phyloP scores from a whole-genome alignment of 2,797 vertebrate species.

The Syncerus caffer region DNA sequence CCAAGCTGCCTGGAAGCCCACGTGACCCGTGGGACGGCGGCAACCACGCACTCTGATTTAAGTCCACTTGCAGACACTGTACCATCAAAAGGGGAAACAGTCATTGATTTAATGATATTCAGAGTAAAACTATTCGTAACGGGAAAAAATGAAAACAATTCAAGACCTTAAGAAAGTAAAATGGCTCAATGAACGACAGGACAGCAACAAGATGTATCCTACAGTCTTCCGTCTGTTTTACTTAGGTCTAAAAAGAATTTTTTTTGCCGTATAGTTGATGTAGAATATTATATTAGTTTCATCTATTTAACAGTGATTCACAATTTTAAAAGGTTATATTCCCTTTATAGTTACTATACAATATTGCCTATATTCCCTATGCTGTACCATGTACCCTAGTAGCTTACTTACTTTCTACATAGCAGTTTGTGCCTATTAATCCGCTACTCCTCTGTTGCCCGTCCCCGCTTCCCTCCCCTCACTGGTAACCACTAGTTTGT shows the following conservation, averaged over 20 bases:
- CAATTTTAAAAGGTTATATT: not conserved
- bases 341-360: not conserved
- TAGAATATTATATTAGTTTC: not conserved
- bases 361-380: not conserved
- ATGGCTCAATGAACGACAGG: not conserved
- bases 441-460: not conserved
- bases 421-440: not conserved
- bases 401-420: not conserved
- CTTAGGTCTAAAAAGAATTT: not conserved
- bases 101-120: not conserved
- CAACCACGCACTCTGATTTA: not conserved
- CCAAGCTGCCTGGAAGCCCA: not conserved
- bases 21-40: not conserved
- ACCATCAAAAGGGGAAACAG: not conserved
- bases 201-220: not conserved
- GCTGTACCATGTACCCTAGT: no score
- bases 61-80: not conserved
- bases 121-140: not conserved
- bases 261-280: not conserved
- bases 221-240: not conserved
- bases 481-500: not conserved
- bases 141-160: conserved; percentile 24
- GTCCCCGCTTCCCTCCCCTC: not conserved
- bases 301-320: not conserved
- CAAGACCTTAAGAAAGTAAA: not conserved